These are phyloP conservation scores for Crocidura indochinensis DNA, from an alignment of 2,797 vertebrate genomes.

Conservation along the genomic window DNA sequence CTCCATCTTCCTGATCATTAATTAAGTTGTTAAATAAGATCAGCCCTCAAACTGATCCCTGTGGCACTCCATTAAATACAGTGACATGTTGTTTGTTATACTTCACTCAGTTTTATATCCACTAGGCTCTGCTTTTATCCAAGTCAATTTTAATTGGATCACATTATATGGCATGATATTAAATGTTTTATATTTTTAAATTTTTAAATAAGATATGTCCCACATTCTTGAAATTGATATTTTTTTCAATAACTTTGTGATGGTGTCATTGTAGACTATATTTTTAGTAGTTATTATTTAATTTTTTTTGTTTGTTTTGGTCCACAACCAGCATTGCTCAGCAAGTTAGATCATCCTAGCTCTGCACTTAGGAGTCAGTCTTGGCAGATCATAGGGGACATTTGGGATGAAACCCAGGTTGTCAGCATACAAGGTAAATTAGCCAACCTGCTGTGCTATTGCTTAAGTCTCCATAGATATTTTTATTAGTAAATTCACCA, in stretches of 20 bases:
- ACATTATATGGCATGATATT: constrained; percentile 15
- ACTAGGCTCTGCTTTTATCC: constrained; percentile 55
- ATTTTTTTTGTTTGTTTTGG: no score
- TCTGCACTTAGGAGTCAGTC: no score
- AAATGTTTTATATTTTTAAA: constrained; percentile 62
- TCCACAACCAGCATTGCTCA: no score
- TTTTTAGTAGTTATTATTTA: no score
- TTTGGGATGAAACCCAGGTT: no score
- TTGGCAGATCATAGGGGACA: no score
- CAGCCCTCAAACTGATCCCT: constrained; percentile 70
- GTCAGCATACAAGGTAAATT: no score
- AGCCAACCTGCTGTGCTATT: no score
- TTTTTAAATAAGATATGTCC: constrained; percentile 36
- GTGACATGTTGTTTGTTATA: constrained; percentile 78
- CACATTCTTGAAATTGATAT: constrained; percentile 4
- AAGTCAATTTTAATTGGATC: constrained; percentile 72
- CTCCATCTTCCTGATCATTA: constrained; percentile 81
- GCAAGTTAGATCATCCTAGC: no score
- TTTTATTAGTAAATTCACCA: not conserved
- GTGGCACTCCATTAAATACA: constrained; percentile 75
- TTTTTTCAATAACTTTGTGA: not conserved
- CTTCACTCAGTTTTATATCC: constrained; percentile 74
- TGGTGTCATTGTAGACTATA: not conserved
- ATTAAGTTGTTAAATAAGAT: constrained; percentile 83
- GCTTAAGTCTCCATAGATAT: not conserved